Base-by-base conservation (phyloP, 2,888 invertebrate genomes). In the Morpho helenor region DNA sequence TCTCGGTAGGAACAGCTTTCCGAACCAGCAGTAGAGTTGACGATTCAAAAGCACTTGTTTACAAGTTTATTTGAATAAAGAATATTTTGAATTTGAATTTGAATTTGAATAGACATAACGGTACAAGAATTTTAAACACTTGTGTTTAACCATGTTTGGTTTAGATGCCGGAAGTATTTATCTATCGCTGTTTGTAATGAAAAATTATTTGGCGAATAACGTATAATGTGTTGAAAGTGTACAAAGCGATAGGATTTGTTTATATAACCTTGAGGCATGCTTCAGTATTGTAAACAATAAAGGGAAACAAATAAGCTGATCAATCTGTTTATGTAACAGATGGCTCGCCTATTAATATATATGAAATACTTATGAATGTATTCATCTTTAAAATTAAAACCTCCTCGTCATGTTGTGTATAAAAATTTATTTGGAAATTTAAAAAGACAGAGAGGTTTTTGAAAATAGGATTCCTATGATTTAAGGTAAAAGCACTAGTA, bases 281-380 rank as follows among this genome's bases (percentile, higher is more conserved):
- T 49, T 45, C 42, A 49, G 42, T 3, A 45, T 45, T 50, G 49
- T 60, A 60, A 60, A 60, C 55, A 57, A 56, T 49, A 62, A 60
- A 52, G 62, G 57, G 50, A 56, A 56, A 57, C 44, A 60, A 62
- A 62, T 46, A 57, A 57, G 54, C 52, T 49, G 49, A 52, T 7
- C 31, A 23, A 22, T 44, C 8, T 60, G 47, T 60, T 62, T 55
- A 40, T 42, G 22, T 55, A 49, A 55, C 43, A n/a, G 39, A 43
- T 23, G 46, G 39, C 55, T 52, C 10, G 55, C 44, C 55, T 49
- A 52, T 52, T 54, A 57, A 22, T 39, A 46, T 56, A 57, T 8
- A 51, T 46, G 1, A 23, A 42, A 42, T 46, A 44, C 22, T 23
- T 43, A 52, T 49, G 9, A 43, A 23, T 54, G 9, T 9, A 42